Evolutionary conservation across 2,797 vertebrate genomes (phyloP).

Genomic region (Eptatretus atami): DNA sequence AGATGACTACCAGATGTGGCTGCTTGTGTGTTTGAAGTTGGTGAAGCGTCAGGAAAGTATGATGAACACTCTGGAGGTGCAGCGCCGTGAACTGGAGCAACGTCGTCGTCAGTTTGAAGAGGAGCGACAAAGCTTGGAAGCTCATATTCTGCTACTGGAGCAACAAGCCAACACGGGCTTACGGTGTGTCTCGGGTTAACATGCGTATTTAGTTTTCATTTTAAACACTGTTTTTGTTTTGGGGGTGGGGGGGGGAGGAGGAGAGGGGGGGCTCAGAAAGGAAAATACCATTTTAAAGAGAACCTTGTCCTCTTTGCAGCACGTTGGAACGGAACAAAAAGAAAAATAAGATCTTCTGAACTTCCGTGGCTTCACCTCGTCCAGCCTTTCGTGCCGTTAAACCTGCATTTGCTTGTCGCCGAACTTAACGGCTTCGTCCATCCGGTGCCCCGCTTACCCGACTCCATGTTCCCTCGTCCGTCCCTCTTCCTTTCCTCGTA

Average conservation of each 20-base stretch:
- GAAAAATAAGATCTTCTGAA: constrained; percentile 4
- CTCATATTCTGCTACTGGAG: constrained; percentile 58
- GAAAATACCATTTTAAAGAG: background rate
- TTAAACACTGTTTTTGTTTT: background rate
- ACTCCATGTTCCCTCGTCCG: too few species aligned
- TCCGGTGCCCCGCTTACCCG: too few species aligned
- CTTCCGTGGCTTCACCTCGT: background rate
- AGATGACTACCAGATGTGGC: too few species aligned
- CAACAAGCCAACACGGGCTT: constrained; percentile 21
- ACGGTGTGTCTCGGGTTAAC: background rate
- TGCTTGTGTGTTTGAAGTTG: constrained; percentile 13
- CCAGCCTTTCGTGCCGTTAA: too few species aligned
- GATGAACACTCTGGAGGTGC: constrained; percentile 93
- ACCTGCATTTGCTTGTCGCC: too few species aligned
- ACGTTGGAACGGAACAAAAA: constrained; percentile 2
- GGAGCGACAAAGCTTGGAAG: constrained; percentile 60
- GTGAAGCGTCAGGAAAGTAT: constrained; percentile 85
- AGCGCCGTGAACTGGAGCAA: constrained; percentile 79
- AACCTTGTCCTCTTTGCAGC: background rate
- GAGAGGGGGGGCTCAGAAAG: background rate
- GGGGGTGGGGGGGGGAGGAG: too few species aligned
- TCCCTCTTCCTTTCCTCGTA: too few species aligned
- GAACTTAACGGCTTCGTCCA: too few species aligned
- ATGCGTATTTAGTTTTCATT: background rate
- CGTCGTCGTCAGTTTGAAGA: constrained; percentile 76